Conservation (phyloP, 2,113 vertebrate species). For the Sinocyclocheilus rhinocerous region DNA sequence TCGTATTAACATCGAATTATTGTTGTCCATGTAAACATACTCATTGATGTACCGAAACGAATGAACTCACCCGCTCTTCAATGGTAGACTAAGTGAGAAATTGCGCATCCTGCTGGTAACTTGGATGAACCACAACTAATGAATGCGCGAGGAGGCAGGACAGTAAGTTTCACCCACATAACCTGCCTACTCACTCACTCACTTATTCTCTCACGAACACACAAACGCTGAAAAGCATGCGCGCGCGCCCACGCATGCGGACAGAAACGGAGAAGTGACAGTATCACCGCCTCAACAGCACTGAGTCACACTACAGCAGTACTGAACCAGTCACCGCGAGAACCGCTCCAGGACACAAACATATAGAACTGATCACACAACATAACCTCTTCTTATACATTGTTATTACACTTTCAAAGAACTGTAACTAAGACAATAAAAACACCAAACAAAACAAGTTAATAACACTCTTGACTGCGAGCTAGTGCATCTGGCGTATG, state of each 20-base stretch:
- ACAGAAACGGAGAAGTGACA: constrained; percentile 10
- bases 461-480: neutral
- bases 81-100: neutral
- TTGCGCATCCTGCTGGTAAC: constrained; percentile 32
- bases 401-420: neutral
- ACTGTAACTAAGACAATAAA: neutral
- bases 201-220: constrained; percentile 15
- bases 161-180: constrained; percentile 5
- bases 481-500: neutral
- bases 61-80: neutral
- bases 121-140: constrained; percentile 9
- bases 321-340: neutral
- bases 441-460: neutral
- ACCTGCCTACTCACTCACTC: constrained; percentile 6
- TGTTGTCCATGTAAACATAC: too few relatives aligned
- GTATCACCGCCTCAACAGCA: constrained; percentile 31
- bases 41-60: neutral
- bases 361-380: neutral
- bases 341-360: constrained; percentile 1
- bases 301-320: constrained; percentile 28
- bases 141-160: neutral
- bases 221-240: constrained; percentile 12
- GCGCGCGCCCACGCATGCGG: constrained; percentile 44
- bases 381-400: neutral
- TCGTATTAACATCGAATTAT: too few relatives aligned